Conservation (phyloP, 2,113 vertebrate genomes). For the Calidris pugnax region DNA sequence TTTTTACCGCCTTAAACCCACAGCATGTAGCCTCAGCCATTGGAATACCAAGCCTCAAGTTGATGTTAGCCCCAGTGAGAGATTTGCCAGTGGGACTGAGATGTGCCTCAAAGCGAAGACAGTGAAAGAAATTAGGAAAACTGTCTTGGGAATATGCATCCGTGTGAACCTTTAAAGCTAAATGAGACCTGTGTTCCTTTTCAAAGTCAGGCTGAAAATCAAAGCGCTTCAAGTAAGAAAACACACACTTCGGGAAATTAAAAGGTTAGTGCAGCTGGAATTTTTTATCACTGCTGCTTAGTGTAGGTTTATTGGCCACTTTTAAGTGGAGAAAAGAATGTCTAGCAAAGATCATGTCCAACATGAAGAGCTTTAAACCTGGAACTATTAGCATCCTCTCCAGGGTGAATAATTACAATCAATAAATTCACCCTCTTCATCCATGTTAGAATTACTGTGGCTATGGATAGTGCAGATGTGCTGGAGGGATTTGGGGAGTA, state of each 20-base stretch:
- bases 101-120: slow-evolving; percentile 22
- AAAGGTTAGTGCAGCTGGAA: background rate
- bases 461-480: background rate
- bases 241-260: slow-evolving; percentile 25
- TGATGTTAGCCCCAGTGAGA: background rate
- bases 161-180: background rate
- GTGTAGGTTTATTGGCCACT: slow-evolving; percentile 15
- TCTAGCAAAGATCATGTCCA: background rate
- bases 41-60: background rate
- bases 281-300: background rate
- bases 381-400: background rate
- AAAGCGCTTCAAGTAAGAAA: slow-evolving; percentile 21
- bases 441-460: slow-evolving; percentile 24
- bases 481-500: background rate
- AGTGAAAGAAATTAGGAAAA: slow-evolving; percentile 44
- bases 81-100: background rate
- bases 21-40: background rate
- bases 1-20: background rate
- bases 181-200: background rate
- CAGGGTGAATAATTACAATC: background rate
- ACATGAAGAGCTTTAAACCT: background rate
- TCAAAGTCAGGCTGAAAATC: slow-evolving; percentile 12
- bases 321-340: background rate
- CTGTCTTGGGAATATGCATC: slow-evolving; percentile 25
- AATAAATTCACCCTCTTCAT: slow-evolving; percentile 22